A percentile compares a stretch with the other conserved stretches of the same genome.
Evolutionary conservation across 2,888 invertebrate genomes (phyloP).

Genomic region (Lithophane ornitopus): DNA sequence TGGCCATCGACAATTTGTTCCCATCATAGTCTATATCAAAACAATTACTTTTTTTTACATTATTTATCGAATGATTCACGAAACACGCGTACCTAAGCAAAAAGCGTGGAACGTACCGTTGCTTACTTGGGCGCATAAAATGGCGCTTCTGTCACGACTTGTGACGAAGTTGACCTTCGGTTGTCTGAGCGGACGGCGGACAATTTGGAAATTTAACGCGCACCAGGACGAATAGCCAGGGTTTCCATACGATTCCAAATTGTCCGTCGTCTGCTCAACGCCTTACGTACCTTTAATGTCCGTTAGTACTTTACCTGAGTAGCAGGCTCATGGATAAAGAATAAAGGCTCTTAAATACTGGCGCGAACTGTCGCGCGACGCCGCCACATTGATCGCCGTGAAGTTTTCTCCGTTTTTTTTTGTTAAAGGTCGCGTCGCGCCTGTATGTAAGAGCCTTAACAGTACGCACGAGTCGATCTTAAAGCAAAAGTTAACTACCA

Average conservation of each 20-base stretch:
- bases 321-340: neutral
- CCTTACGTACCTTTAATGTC: neutral
- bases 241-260: too few species aligned
- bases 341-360: too few species aligned
- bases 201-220: too few species aligned
- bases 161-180: neutral
- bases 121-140: conserved; percentile 41
- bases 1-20: conserved; percentile 37
- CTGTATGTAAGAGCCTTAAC: too few species aligned
- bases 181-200: too few species aligned
- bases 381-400: too few species aligned
- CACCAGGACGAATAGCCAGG: too few species aligned
- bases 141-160: conserved; percentile 35
- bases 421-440: too few species aligned
- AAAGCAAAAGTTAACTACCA: too few species aligned
- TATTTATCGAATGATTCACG: conserved; percentile 59
- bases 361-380: too few species aligned
- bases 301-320: neutral
- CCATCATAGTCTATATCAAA: conserved; percentile 49
- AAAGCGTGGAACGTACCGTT: conserved; percentile 58
- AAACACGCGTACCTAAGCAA: conserved; percentile 54
- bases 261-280: too few species aligned
- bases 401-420: too few species aligned
- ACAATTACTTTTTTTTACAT: conserved; percentile 57
- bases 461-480: neutral